Conservation (phyloP, 2,888 invertebrate genomes). For the Eucriotettix oculatus region DNA sequence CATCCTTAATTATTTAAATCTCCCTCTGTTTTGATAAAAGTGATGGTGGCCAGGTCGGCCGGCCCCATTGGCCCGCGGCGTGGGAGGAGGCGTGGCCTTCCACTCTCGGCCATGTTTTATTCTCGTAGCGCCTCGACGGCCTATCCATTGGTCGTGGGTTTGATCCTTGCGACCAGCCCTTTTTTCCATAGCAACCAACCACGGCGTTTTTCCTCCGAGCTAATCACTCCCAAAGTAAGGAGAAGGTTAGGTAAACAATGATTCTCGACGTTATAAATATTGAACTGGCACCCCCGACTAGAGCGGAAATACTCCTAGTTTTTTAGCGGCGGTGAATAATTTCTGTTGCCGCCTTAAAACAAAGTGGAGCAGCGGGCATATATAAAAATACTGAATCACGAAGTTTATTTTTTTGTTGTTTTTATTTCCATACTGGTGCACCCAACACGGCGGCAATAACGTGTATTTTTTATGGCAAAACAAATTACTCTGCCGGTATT, state of each 20-base stretch:
- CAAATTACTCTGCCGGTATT: no score
- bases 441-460: no score
- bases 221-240: not conserved
- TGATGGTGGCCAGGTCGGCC: not conserved
- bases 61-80: not conserved
- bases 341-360: not conserved
- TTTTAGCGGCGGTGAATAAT: not conserved
- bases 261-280: not conserved
- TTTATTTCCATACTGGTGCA: no score
- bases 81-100: not conserved
- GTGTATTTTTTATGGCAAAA: no score
- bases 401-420: not conserved
- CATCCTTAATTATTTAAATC: not conserved
- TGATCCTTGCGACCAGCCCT: not conserved
- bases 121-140: not conserved
- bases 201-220: not conserved
- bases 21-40: not conserved
- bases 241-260: not conserved
- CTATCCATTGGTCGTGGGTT: not conserved
- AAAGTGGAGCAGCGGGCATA: not conserved
- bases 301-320: not conserved
- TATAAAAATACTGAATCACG: not conserved
- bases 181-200: not conserved
- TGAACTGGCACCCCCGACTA: not conserved
- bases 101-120: not conserved